Evolutionary conservation across 2,888 invertebrate species (phyloP).

Genomic region (Watsonalla binaria): DNA sequence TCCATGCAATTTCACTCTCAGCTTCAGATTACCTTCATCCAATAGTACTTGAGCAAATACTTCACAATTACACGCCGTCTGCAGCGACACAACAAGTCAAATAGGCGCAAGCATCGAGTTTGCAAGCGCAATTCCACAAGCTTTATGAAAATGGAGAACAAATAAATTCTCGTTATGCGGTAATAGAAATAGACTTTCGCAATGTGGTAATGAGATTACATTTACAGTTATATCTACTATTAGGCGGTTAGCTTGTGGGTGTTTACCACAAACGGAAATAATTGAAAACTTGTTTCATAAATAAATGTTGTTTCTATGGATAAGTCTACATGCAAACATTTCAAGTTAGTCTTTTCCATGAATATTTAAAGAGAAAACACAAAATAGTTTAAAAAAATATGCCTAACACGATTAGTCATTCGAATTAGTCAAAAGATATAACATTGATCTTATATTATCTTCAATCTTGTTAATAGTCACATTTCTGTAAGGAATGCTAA

Average conservation of each 20-base stretch:
- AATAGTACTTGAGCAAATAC: constrained; percentile 38
- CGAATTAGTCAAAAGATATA: constrained; percentile 35
- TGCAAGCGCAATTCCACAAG: constrained; percentile 40
- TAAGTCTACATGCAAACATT: neutral
- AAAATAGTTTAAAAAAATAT: constrained; percentile 22
- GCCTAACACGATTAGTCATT: constrained; percentile 31
- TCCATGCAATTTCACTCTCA: constrained; percentile 32
- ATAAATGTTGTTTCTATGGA: neutral
- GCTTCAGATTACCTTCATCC: constrained; percentile 20
- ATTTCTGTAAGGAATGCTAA: constrained; percentile 40
- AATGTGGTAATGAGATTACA: constrained; percentile 58
- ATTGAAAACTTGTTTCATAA: constrained; percentile 11
- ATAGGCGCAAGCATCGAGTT: constrained; percentile 46
- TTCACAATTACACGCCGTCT: constrained; percentile 46
- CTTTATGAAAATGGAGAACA: constrained; percentile 64
- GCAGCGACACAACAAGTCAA: constrained; percentile 41
- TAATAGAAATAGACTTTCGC: constrained; percentile 59
- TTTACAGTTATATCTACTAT: constrained; percentile 54
- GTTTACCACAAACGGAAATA: constrained; percentile 38
- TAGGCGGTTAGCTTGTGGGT: constrained; percentile 36
- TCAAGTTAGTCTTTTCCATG: neutral
- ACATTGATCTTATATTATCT: constrained; percentile 51
- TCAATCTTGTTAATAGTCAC: constrained; percentile 50
- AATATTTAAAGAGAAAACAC: too few species aligned
- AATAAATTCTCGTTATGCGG: constrained; percentile 66